A percentile compares a stretch with the other conserved stretches of the same genome.
phyloP scores from a whole-genome alignment of 64 coral and sea anemone species.

The Hydrozoanthus tunicans region DNA sequence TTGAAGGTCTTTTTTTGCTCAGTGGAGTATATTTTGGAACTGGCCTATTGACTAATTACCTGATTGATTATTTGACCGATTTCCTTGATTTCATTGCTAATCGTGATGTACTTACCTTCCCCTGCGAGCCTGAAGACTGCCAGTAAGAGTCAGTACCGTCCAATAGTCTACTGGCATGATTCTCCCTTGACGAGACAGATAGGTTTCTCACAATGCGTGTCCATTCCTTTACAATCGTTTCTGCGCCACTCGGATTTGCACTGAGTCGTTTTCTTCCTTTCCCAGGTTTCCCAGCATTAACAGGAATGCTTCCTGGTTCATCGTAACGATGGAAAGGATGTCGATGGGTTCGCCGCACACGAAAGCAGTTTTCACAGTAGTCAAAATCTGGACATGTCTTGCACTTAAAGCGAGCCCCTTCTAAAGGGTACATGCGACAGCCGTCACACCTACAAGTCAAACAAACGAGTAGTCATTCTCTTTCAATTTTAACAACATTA shows the following conservation, averaged over 20 bases:
- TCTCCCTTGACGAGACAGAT: constrained; percentile 90
- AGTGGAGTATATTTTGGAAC: no score
- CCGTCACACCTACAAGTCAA: constrained; percentile 74
- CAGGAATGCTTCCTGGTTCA: constrained; percentile 85
- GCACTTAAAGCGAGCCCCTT: constrained; percentile 95
- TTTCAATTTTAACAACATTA: no score
- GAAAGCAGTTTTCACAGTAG: constrained; percentile 95
- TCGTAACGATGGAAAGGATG: constrained; percentile 94
- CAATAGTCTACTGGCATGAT: constrained; percentile 67
- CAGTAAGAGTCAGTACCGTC: constrained; percentile 94
- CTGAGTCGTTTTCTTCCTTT: constrained; percentile 63
- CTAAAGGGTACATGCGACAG: constrained; percentile 88
- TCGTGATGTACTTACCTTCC: constrained; percentile 61
- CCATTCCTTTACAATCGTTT: constrained; percentile 92
- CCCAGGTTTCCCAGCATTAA: constrained; percentile 91
- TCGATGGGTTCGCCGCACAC: constrained; percentile 83
- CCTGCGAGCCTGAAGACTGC: constrained; percentile 97
- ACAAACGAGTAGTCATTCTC: background rate
- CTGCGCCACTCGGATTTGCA: constrained; percentile 48
- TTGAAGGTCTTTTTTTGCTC: no score
- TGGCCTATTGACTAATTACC: no score
- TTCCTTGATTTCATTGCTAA: no score
- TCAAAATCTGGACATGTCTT: constrained; percentile 90
- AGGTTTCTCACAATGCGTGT: constrained; percentile 88
- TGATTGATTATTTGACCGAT: no score